Evolutionary conservation across 2,113 vertebrate species (phyloP).

Genomic region (Sterna hirundo): DNA sequence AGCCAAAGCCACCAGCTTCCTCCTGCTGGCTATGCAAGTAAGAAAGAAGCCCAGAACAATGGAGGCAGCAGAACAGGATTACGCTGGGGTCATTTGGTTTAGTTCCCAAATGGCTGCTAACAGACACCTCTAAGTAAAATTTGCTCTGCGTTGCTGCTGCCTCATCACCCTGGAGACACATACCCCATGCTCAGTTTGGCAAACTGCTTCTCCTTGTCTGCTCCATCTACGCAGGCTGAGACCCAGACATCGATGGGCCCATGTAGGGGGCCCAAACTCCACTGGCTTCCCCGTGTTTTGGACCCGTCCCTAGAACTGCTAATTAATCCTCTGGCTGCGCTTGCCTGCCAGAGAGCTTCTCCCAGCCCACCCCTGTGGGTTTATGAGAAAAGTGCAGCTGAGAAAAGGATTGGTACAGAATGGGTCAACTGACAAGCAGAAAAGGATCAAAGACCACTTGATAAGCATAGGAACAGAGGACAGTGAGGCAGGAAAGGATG

Average conservation of each 20-base stretch:
- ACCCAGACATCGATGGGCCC: not conserved
- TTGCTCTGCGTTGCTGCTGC: not conserved
- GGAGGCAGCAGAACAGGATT: not conserved
- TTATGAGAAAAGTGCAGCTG: not conserved
- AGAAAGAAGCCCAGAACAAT: conserved; percentile 13
- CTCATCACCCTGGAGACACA: not conserved
- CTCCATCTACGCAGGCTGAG: not conserved
- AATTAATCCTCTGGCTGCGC: not conserved
- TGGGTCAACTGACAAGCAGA: not conserved
- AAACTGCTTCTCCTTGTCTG: conserved; percentile 1
- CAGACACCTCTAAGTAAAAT: not conserved
- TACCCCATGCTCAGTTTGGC: not conserved
- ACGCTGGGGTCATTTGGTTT: conserved; percentile 3
- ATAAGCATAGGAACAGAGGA: not conserved
- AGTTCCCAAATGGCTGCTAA: conserved; percentile 19
- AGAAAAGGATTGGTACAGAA: not conserved
- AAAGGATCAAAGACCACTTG: not conserved
- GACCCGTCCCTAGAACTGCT: not conserved
- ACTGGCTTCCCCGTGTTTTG: not conserved
- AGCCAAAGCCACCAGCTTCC: conserved; percentile 24
- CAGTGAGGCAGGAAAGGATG: not conserved
- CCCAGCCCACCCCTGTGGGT: not conserved
- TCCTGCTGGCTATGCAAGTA: conserved; percentile 8
- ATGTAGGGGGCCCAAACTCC: not conserved
- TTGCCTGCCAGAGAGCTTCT: not conserved